A percentile compares a stretch with the other conserved stretches of the same genome.
phyloP scores from a whole-genome alignment of 2,797 vertebrate genomes.

The Mus spretus region DNA sequence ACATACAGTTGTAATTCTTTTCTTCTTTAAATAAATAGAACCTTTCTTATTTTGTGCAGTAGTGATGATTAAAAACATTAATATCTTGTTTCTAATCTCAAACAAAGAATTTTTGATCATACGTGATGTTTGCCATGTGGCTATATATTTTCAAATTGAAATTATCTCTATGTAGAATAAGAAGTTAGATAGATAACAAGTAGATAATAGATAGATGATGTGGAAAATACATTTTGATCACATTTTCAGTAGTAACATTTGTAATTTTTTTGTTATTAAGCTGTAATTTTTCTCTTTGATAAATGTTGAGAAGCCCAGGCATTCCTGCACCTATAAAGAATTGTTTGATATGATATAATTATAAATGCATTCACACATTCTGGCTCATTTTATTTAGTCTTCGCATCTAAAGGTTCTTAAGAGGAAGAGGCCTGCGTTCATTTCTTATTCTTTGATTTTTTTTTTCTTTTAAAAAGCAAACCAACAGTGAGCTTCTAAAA shows the following conservation, averaged over 20 bases:
- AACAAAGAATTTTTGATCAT: background rate
- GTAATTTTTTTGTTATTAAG: constrained; percentile 34
- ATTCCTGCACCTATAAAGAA: background rate
- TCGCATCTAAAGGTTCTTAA: constrained; percentile 30
- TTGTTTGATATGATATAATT: constrained; percentile 7
- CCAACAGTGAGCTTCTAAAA: constrained; percentile 18
- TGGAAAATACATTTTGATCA: background rate
- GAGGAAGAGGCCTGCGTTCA: constrained; percentile 27
- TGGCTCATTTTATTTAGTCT: constrained; percentile 7
- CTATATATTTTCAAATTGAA: constrained; percentile 2
- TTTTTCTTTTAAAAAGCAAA: background rate
- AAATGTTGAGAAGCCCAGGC: constrained; percentile 30
- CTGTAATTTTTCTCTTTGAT: constrained; percentile 28
- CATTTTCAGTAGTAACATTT: constrained; percentile 36
- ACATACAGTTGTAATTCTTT: background rate
- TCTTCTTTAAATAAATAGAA: background rate
- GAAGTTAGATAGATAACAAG: background rate
- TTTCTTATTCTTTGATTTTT: constrained; percentile 11
- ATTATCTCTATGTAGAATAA: background rate
- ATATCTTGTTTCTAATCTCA: constrained; percentile 27
- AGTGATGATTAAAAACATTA: background rate
- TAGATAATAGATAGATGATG: background rate
- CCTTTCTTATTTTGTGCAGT: background rate
- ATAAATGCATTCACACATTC: constrained; percentile 18
- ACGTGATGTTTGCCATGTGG: background rate